Evolutionary conservation across 2,797 vertebrate genomes (phyloP), one percentile per base, ranked within the genome.

Genomic region (Hydrocynus forskahlii): DNA sequence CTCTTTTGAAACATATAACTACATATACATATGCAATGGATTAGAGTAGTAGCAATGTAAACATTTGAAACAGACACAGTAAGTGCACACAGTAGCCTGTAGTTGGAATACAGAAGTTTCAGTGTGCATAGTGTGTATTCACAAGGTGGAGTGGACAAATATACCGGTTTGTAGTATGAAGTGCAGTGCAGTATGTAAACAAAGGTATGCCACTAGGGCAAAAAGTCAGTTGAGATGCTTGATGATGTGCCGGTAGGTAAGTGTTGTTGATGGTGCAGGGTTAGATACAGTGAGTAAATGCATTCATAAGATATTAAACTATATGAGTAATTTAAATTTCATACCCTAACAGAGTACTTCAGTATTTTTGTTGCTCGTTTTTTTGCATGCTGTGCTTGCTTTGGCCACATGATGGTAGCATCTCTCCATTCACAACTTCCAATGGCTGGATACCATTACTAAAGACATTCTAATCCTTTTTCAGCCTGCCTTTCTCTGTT

Each of bases 351-450:
- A 45, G 43, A 9, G 43, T 4, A 45, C 23, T 7, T 40, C 6
- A 29, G 48, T 13, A 19, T 17, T 1, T 59, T 7, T 21, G 57
- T 9, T 23, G 19, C 17, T 38, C 40, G 55, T 14, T 16, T 52
- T 21, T 74, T 55, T 29, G 43, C 76, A 19, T 77, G 76, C 64
- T 78, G n/a, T 74, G 63, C 59, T 21, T 10, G 1, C 19, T 25
- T 19, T 17, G 19, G n/a, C 81, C 79, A 75, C 72, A 70, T 6
- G 23, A 50, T 66, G 86, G 76, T 68, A 55, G 71, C 69, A 38
- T 63, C 40, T 25, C 67, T 16, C 64, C 16, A 62, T 50, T 55
- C 40, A 21, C 17, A 72, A 68, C 1, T 5, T 17, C n/a, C n/a
- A n/a, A 19, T 0, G 55, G 10, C 23, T 67, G 12, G 12, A 0